A percentile compares a stretch with the other conserved stretches of the same genome.
phyloP scores from a whole-genome alignment of 2,888 invertebrate genomes.

The Harpagoxenus sublaevis region DNA sequence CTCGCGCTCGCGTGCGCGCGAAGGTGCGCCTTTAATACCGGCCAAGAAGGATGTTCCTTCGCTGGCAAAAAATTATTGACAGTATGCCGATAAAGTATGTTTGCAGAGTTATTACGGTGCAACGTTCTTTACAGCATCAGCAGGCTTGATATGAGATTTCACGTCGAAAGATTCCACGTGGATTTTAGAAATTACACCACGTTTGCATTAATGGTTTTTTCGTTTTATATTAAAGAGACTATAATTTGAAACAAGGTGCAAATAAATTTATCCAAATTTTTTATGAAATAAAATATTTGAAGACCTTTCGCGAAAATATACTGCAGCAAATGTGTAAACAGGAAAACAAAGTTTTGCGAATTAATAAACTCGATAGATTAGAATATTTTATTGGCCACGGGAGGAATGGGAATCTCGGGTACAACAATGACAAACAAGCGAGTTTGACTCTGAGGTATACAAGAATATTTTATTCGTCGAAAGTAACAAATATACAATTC shows the following conservation, averaged over 20 bases:
- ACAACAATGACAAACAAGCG: conserved; percentile 18
- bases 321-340: not conserved
- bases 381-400: not conserved
- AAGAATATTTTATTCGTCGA: conserved; percentile 86
- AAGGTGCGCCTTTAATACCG: conserved; percentile 52
- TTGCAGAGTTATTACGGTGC: conserved; percentile 57
- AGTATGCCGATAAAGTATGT: conserved; percentile 72
- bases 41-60: conserved; percentile 51
- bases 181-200: conserved; percentile 4
- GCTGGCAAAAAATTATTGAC: conserved; percentile 66
- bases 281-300: not conserved
- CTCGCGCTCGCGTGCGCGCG: conserved; percentile 8
- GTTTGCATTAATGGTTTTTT: not conserved
- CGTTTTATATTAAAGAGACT: not conserved
- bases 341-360: not conserved
- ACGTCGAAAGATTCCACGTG: conserved; percentile 25
- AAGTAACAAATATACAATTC: conserved; percentile 86
- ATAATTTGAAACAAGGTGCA: not conserved
- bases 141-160: conserved; percentile 32
- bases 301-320: not conserved
- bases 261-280: not conserved
- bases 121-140: conserved; percentile 36
- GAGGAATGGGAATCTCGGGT: not conserved
- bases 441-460: conserved; percentile 80
- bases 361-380: not conserved